A percentile compares a stretch with the other conserved stretches of the same genome.
phyloP scores from a whole-genome alignment of 2,113 vertebrate species.

The Neodontobutis hainanensis region DNA sequence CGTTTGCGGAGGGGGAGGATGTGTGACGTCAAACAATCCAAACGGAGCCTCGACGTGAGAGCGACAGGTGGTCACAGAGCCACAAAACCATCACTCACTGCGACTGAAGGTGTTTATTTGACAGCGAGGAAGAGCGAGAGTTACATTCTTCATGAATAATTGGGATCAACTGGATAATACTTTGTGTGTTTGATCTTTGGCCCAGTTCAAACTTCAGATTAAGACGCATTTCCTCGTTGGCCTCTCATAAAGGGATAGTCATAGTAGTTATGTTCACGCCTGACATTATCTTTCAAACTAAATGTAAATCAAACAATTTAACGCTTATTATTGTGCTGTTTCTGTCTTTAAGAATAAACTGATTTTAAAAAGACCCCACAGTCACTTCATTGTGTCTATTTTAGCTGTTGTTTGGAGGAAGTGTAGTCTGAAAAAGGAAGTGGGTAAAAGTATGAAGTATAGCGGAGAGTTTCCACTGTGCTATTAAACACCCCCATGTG shows the following conservation, averaged over 20 bases:
- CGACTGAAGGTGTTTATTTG: conserved; percentile 22
- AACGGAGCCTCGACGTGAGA: conserved; percentile 38
- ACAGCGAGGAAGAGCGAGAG: not conserved
- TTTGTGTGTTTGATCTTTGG: not conserved
- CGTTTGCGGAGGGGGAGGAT: conserved; percentile 14
- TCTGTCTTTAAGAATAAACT: conserved; percentile 2
- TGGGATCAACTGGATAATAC: not conserved
- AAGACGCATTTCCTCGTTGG: too few species aligned
- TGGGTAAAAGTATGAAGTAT: conserved; percentile 38
- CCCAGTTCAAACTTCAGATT: too few species aligned
- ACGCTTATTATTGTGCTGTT: not conserved
- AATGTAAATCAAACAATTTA: too few species aligned
- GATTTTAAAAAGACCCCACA: conserved; percentile 1
- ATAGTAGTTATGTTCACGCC: too few species aligned
- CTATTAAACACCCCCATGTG: conserved; percentile 18
- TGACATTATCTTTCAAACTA: too few species aligned
- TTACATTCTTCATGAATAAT: conserved; percentile 2
- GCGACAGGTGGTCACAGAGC: conserved; percentile 61
- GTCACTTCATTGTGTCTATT: conserved; percentile 31
- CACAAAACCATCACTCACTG: conserved; percentile 27
- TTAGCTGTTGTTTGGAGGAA: conserved; percentile 42
- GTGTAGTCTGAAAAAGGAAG: conserved; percentile 59
- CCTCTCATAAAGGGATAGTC: too few species aligned
- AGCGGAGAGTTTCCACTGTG: conserved; percentile 24
- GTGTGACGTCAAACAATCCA: conserved; percentile 54